A percentile compares a stretch with the other conserved stretches of the same genome.
Conservation (phyloP, 2,888 invertebrate species). For the Steromphala cineraria region DNA sequence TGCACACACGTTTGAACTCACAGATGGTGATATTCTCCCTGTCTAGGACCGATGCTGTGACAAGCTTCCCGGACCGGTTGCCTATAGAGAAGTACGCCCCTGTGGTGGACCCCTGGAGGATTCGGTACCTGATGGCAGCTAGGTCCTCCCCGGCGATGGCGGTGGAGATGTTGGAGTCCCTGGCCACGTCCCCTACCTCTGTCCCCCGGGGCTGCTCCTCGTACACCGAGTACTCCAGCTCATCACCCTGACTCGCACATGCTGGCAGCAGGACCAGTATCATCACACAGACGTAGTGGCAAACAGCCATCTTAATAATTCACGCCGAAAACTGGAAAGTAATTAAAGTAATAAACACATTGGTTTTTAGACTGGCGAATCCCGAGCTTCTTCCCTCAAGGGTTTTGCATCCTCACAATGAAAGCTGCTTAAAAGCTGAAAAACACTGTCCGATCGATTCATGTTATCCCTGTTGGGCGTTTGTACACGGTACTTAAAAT, state of each 20-base stretch:
- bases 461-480: too few species aligned
- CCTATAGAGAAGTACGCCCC: constrained; percentile 17
- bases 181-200: constrained; percentile 50
- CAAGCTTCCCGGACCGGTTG: constrained; percentile 5
- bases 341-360: too few species aligned
- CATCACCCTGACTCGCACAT: constrained; percentile 17
- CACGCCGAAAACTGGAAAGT: too few species aligned
- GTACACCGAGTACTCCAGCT: constrained; percentile 38
- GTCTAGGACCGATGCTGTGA: constrained; percentile 13
- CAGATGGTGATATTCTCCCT: constrained; percentile 22
- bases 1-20: neutral
- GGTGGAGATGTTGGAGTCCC: constrained; percentile 40
- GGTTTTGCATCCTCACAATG: too few species aligned
- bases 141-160: constrained; percentile 33
- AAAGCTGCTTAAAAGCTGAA: too few species aligned
- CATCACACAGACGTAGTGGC: neutral
- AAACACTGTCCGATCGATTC: too few species aligned
- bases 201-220: constrained; percentile 45
- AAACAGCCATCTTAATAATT: too few species aligned
- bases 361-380: too few species aligned
- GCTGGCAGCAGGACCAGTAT: neutral
- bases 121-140: constrained; percentile 40
- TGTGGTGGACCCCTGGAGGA: constrained; percentile 34
- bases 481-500: too few species aligned
- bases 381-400: too few species aligned